Conservation (phyloP, 2,888 invertebrate genomes). For the Subacronicta megacephala region DNA sequence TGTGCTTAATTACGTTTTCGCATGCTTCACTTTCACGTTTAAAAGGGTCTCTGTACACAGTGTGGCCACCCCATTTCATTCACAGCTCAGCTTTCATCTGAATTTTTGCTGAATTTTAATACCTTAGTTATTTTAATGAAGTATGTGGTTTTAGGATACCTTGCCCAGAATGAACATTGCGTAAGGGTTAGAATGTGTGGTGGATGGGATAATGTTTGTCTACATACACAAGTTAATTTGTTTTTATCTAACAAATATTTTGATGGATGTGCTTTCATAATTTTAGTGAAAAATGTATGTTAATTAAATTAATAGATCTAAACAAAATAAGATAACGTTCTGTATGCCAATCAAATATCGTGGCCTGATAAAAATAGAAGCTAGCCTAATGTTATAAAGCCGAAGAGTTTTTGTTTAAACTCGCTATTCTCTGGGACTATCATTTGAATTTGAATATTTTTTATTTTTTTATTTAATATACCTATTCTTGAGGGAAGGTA, state of each 20-base stretch:
- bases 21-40: conserved; percentile 84
- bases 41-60: conserved; percentile 82
- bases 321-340: no score
- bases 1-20: conserved; percentile 88
- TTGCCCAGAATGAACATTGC: conserved; percentile 8
- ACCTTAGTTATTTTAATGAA: conserved; percentile 56
- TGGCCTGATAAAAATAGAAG: no score
- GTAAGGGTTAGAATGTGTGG: conserved; percentile 11
- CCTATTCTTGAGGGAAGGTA: no score
- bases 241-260: conserved; percentile 8
- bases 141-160: conserved; percentile 50
- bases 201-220: conserved; percentile 12
- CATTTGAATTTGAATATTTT: no score
- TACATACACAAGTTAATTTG: conserved; percentile 19
- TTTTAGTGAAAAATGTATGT: no score
- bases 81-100: conserved; percentile 71
- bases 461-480: no score
- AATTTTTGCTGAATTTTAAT: conserved; percentile 60
- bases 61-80: conserved; percentile 72
- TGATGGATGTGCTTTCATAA: no score
- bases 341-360: no score
- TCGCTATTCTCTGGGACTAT: no score
- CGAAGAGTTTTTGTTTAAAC: no score
- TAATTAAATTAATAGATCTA: no score
- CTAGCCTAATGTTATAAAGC: no score